Conservation (phyloP, 2,113 vertebrate genomes). For the Callipepla squamata region DNA sequence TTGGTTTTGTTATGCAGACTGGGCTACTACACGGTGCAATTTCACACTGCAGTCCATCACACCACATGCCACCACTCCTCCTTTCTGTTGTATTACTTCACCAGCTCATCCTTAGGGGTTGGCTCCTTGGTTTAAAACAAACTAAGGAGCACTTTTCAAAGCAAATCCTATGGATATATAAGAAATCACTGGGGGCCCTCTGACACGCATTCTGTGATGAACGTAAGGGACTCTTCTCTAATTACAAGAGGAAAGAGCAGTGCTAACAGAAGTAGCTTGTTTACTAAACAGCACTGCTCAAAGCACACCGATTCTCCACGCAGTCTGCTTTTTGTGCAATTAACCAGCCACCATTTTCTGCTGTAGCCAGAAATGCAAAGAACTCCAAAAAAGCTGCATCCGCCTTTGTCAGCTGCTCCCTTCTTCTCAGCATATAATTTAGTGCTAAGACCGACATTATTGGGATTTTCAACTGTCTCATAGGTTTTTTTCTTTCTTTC, state of each 20-base stretch:
- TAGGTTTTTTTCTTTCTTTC: background rate
- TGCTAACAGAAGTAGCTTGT: background rate
- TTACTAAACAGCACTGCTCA: background rate
- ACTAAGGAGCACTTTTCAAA: background rate
- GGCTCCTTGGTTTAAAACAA: background rate
- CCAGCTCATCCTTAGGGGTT: background rate
- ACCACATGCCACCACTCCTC: background rate
- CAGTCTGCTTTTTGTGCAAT: constrained; percentile 9
- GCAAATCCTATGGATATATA: background rate
- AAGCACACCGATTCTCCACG: background rate
- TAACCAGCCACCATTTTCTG: background rate
- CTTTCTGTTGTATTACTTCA: background rate
- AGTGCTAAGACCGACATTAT: background rate
- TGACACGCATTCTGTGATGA: background rate
- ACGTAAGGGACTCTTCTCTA: background rate
- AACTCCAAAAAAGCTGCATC: background rate
- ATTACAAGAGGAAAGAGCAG: background rate
- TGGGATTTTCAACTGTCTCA: background rate
- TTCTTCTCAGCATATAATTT: background rate
- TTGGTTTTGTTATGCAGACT: background rate
- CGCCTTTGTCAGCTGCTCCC: background rate
- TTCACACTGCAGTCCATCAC: background rate
- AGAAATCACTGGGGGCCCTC: background rate
- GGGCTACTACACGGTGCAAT: rapidly evolving
- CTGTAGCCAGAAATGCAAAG: constrained; percentile 6